Evolutionary conservation across 2,888 invertebrate genomes (phyloP), one percentile per base, ranked within the genome.

Genomic region (Scaptomyza polygonia): DNA sequence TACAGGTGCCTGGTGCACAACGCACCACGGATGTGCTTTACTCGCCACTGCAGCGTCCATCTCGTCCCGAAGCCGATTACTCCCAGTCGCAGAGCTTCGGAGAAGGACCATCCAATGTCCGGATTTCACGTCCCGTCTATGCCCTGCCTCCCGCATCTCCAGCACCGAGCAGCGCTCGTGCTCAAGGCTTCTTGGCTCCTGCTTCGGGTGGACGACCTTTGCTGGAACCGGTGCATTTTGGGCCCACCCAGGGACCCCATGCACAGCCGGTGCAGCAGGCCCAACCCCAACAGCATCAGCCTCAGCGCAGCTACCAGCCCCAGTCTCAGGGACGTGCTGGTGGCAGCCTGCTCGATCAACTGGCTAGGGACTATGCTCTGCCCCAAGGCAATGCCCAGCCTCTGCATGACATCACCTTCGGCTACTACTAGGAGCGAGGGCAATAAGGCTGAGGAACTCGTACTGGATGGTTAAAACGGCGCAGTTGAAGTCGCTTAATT

Each of bases 321-420:
- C 89, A 84, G 53, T 77, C 76, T 0, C 79, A 77, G 34, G 87
- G 90, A 25, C 85, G 91, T 29, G 88, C 88, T 21, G 77, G 89
- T 21, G 88, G 91, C 16, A 94, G 94, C 27, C 93, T 96, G 91
- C 92, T 97, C 47, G 97, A 97, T 89, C 95, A 96, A 88, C 93
- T 97, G 52, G 94, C 96, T 51, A 95, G 95, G 88, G 96, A 97
- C 83, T 97, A 95, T 88, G 95, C 96, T 11, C 91, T 97, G 48
- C 97, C 96, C 0, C 93, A 94, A 74, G 94, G 94, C 27, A 93
- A 94, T 8, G 93, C 95, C 0, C 93, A 94, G 36, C 94, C 96
- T 0, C 92, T 96, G 36, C 96, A 96, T 88, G 96, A 97, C 88
- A 96, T 97, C 91, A 95, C 96, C 65, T 97, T 97, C 89, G 96